phyloP scores from a whole-genome alignment of 1,140 invertebrate species.

The Lepidotrigona ventralis region DNA sequence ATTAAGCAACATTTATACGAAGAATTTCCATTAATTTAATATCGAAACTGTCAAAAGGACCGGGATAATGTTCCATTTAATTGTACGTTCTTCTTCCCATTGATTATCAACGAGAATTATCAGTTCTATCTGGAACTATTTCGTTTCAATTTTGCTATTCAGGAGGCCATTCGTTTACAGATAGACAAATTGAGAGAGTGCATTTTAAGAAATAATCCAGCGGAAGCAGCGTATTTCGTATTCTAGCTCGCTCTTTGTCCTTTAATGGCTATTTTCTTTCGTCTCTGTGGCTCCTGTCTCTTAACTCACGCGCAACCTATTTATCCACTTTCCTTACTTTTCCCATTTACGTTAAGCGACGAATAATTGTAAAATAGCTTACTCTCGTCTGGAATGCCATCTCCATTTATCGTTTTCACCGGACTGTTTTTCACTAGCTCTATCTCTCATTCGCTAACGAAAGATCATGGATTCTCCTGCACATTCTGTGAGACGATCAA shows the following conservation, averaged over 20 bases:
- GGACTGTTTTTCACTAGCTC: neutral
- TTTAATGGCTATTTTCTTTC: neutral
- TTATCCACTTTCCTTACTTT: neutral
- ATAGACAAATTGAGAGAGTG: neutral
- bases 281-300: neutral
- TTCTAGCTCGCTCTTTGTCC: neutral
- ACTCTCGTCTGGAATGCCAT: neutral
- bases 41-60: neutral
- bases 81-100: neutral
- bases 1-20: neutral
- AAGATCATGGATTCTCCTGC: no score
- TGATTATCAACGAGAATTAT: neutral
- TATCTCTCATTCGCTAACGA: no score
- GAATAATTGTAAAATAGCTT: neutral
- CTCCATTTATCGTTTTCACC: neutral
- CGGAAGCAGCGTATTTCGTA: neutral
- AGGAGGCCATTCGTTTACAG: neutral
- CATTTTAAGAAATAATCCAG: neutral
- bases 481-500: no score
- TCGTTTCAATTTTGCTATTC: neutral
- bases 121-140: neutral
- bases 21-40: neutral
- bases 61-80: neutral
- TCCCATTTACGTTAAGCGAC: neutral
- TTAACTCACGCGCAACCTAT: neutral